A percentile compares a stretch with the other conserved stretches of the same genome.
These are phyloP conservation scores for Saturnia japonica DNA, from an alignment of 2,888 invertebrate genomes.

Conservation along the genomic window DNA sequence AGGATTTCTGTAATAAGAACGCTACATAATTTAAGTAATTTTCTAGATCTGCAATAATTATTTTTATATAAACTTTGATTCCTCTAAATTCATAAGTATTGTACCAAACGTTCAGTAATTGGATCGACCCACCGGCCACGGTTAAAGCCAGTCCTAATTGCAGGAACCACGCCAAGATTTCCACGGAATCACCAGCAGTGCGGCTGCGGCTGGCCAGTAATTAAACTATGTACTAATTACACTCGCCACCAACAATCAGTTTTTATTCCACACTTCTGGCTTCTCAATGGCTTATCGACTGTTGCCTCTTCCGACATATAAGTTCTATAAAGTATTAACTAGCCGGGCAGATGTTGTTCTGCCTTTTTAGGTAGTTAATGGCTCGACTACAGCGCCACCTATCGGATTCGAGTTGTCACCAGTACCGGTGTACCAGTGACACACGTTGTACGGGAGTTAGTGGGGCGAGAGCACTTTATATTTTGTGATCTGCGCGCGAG, in stretches of 20 bases:
- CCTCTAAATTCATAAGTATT: conserved; percentile 22
- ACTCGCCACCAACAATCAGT: conserved; percentile 62
- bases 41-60: background rate
- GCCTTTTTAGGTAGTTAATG: too few species aligned
- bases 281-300: too few species aligned
- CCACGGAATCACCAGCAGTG: conserved; percentile 60
- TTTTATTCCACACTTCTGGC: conserved; percentile 48
- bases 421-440: too few species aligned
- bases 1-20: too few species aligned
- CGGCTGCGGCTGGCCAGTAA: conserved; percentile 54
- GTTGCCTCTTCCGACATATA: too few species aligned
- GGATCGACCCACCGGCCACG: conserved; percentile 60
- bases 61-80: background rate
- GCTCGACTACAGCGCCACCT: too few species aligned
- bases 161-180: conserved; percentile 71
- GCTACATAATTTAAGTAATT: background rate
- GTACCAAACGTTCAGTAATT: conserved; percentile 56
- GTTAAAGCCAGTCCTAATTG: conserved; percentile 70
- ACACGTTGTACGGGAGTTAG: too few species aligned
- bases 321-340: background rate
- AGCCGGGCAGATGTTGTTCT: too few species aligned
- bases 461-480: too few species aligned
- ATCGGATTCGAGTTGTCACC: too few species aligned
- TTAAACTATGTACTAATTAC: conserved; percentile 77
- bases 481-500: too few species aligned